Evolutionary conservation across 2,113 vertebrate genomes (phyloP), one percentile per base, ranked within the genome.

Genomic region (Thryonomys swinderianus): DNA sequence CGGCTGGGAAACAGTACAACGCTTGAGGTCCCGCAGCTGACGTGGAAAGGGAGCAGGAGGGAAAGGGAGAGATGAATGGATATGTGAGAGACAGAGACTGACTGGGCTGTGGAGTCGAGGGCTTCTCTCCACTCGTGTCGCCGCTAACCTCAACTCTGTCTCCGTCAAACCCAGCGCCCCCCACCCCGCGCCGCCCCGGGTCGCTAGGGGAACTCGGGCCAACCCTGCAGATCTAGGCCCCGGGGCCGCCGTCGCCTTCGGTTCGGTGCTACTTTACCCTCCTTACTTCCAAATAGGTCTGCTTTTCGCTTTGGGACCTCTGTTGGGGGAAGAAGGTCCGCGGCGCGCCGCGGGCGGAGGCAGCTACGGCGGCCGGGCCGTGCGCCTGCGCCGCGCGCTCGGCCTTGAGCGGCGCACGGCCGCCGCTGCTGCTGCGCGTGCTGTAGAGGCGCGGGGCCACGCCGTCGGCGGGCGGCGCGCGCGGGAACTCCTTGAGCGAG

Each of bases 401-500:
- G 95, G 99, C 98, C 93, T 99, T 99, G 97, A 98, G 98, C 20
- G 99, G 99, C 97, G 98, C 97, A 88, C 98, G 98, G 90, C 98
- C 99, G 53, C 97, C 98, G 11, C 98, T 98, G 98, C 98, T 98
- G 98, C 98, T 98, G 92, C 98, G 97, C 12, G 98, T 98, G 97
- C 99, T 98, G 85, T 99, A 99, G 74, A 99, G 98, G 71, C 98
- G 98, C 78, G 98, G 97, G 92, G 97, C 98, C 92, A 97, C 96
- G 2, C 98, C 98, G 89, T 99, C 98, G 48, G 97, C 62, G 27
- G 96, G 95, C 88, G 97, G 95, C 62, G 97, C 98, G 80, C 99
- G 98, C 1, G 99, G 98, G 97, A 98, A 99, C 97, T 99, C 99
- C 98, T 99, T 98, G 98, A 99, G 99, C 73, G 99, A 99, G 87